These are phyloP conservation scores for Falco peregrinus DNA, from an alignment of 2,797 vertebrate genomes.

Conservation along the genomic window DNA sequence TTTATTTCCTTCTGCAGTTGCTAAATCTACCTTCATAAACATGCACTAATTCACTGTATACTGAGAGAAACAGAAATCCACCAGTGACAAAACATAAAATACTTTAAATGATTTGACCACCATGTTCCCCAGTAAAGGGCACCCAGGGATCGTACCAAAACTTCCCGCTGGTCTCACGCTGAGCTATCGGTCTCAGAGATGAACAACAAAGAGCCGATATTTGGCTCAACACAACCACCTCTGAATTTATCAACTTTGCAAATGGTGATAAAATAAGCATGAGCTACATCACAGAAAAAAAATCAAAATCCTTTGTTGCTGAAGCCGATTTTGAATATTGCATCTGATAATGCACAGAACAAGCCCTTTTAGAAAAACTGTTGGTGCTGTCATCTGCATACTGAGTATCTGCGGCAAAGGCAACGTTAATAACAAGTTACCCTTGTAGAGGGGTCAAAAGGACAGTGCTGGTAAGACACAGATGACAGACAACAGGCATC, in stretches of 20 bases:
- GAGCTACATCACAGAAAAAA: not conserved
- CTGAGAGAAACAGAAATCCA: not conserved
- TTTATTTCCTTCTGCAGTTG: not conserved
- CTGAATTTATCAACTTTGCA: not conserved
- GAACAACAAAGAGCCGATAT: not conserved
- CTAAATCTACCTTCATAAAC: not conserved
- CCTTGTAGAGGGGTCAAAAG: slow-evolving; percentile 55
- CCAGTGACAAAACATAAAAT: not conserved
- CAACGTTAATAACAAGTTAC: slow-evolving; percentile 45
- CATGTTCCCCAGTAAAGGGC: not conserved
- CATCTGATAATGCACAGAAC: not conserved
- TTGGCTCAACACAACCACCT: not conserved
- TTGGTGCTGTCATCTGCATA: slow-evolving; percentile 49
- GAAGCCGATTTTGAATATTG: not conserved
- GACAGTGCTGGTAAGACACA: slow-evolving; percentile 45
- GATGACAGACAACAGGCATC: slow-evolving; percentile 54
- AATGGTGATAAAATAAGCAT: not conserved
- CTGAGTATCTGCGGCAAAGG: not conserved
- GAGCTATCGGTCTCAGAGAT: not conserved
- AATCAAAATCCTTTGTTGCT: not conserved
- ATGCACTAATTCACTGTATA: not conserved
- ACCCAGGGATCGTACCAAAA: not conserved
- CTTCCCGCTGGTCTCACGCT: not conserved
- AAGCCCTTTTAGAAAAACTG: slow-evolving; percentile 47
- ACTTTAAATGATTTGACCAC: not conserved